phyloP scores from a whole-genome alignment of 2,888 invertebrate genomes.

The Galerucella nymphaeae region DNA sequence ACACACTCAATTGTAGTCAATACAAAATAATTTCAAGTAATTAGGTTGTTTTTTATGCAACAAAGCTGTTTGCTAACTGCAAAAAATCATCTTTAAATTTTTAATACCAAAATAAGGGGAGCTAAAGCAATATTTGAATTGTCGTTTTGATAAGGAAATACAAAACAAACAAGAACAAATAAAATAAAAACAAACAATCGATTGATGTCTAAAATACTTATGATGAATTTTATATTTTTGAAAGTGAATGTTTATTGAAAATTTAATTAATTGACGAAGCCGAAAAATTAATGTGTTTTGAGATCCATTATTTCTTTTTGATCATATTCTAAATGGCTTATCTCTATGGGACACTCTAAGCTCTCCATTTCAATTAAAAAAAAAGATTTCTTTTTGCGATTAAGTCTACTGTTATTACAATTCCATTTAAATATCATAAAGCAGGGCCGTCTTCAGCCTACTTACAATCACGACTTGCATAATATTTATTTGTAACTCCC shows the following conservation, averaged over 20 bases:
- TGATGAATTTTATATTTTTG: background rate
- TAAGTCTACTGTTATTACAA: too few relatives aligned
- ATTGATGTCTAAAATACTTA: background rate
- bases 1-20: too few relatives aligned
- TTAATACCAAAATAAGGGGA: background rate
- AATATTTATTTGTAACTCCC: too few relatives aligned
- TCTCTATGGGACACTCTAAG: too few relatives aligned
- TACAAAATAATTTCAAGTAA: too few relatives aligned
- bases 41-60: background rate
- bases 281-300: background rate
- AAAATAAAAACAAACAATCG: background rate
- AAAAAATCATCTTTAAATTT: conserved; percentile 6
- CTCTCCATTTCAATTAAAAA: background rate
- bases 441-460: too few relatives aligned
- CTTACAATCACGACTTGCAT: too few relatives aligned
- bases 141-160: conserved; percentile 2
- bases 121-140: background rate
- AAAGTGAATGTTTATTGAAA: background rate
- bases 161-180: conserved; percentile 1
- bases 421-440: too few relatives aligned
- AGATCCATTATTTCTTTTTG: too few relatives aligned
- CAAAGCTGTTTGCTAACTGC: background rate
- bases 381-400: background rate
- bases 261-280: background rate
- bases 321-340: background rate